Evolutionary conservation across 2,113 vertebrate genomes (phyloP), one percentile per base, ranked within the genome.

Genomic region (Pardalotus punctatus): DNA sequence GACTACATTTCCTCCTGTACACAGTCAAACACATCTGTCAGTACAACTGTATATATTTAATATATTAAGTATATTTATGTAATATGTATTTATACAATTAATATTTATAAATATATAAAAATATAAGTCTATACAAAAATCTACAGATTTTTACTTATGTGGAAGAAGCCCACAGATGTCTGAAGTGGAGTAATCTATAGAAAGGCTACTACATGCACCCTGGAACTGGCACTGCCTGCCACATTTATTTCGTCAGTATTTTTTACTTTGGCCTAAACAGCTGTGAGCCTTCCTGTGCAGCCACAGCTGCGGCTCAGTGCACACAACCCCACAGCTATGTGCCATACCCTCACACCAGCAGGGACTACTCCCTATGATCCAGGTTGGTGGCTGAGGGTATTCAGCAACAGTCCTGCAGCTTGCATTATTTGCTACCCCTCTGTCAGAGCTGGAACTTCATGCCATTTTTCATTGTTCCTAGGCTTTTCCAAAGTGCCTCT

Each of bases 291-390:
- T 64, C 33, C n/a, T n/a, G 17, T 5, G 10, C 10, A 65, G 24
- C 36, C 43, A 38, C 33, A 80, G 48, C 35, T 62, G 21, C 23
- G 33, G 53, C 35, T 65, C 43, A 28, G 3, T 4, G 9, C 25
- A 40, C 0, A 0, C 0, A 0, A 56, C 23, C 51, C 13, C 0
- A 23, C 1, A 86, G 54, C 20, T 18, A 18, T 17, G 38, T 71
- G 28, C 29, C 0, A 0, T 42, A 36, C 14, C 20, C 21, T 11
- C 14, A 65, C 0, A 1, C 20, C 38, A 77, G 31, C n/a, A 65
- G 25, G 21, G 21, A 61, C 22, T 14, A 23, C 6, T 15, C 36
- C 9, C 53, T 20, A 14, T 5, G 10, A 61, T 5, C 4, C 6
- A 86, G 36, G 19, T 1, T 70, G 28, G 29, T 27, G 43, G 51